Base-by-base conservation (phyloP, 2,888 invertebrate species). In the Deroplatys truncata region DNA sequence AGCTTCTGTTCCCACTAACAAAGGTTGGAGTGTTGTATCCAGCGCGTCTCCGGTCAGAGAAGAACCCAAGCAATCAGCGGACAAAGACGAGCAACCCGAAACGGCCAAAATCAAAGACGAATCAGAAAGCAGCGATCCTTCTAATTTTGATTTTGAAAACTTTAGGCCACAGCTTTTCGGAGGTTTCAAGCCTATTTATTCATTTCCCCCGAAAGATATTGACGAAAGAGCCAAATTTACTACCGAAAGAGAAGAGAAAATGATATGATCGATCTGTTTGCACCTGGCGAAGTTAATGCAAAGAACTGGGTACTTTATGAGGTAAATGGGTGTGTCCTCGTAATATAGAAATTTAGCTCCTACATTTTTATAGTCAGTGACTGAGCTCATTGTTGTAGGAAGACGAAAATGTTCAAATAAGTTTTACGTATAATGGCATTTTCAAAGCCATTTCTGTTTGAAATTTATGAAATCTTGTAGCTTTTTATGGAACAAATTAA, bases 91-190 rank as follows among this genome's bases (percentile, higher is more conserved):
- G 28, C 91, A 92, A 82, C 91, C 92, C 43, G 91, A 92, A n/a
- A 25, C n/a, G 2, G 72, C 89, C 16, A 43, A 49, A 13, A 49
- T 29, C 7, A 84, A 83, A 13, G 85, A 28, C 28, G 92, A 8
- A 90, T 92, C 84, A 92, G 29, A 87, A 1, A 86, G 72, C 31
- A 87, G 56, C 49, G 87, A 89, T 56, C 93, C 94, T 0, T 94
- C 94, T 9, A 94, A 93, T 90, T 96, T 96, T 91, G 96, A 96
- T 92, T 94, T 95, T 9, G 96, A 96, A 91, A 95, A 94, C 91
- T 96, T 96, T 91, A 96, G 96, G 91, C 96, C 96, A 0, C 95
- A 96, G 91, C 92, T 96, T 28, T 95, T 95, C 91, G 96, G 96
- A 7, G 96, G 96, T 0, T 96, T 96, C 91, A 95, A 95, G 91